Conservation (phyloP, 1,140 invertebrate species). For the Magallana gigas region DNA sequence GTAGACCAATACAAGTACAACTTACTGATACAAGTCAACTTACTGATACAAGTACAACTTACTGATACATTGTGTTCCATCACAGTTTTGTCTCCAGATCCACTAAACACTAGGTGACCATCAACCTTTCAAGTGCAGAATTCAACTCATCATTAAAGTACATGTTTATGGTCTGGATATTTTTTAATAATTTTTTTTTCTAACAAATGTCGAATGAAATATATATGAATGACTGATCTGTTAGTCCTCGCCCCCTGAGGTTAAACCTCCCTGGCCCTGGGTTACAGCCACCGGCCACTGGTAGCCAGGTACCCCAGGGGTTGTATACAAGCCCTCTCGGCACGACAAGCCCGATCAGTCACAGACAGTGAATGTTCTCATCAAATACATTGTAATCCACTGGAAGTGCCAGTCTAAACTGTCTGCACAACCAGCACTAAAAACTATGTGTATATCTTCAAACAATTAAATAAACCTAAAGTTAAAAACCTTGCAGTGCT, state of each 20-base stretch:
- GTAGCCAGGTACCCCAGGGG: conserved; percentile 32
- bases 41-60: conserved; percentile 56
- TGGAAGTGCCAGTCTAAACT: no score
- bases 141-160: background rate
- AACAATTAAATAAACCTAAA: no score
- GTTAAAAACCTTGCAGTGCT: no score
- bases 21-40: conserved; percentile 28
- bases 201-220: background rate
- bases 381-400: no score
- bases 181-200: background rate
- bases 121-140: conserved; percentile 56
- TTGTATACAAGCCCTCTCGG: conserved; percentile 42
- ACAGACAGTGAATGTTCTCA: background rate
- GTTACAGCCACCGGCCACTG: conserved; percentile 40
- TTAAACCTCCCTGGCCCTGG: background rate
- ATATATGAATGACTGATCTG: background rate
- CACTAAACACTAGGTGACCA: conserved; percentile 63
- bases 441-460: no score
- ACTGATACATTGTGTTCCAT: conserved; percentile 67
- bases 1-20: no score
- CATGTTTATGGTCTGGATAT: background rate
- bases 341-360: conserved; percentile 28
- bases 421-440: no score
- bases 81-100: conserved; percentile 68
- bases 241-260: conserved; percentile 38